Base-by-base conservation (phyloP, 2,797 vertebrate species). In the Graptemys geographica region DNA sequence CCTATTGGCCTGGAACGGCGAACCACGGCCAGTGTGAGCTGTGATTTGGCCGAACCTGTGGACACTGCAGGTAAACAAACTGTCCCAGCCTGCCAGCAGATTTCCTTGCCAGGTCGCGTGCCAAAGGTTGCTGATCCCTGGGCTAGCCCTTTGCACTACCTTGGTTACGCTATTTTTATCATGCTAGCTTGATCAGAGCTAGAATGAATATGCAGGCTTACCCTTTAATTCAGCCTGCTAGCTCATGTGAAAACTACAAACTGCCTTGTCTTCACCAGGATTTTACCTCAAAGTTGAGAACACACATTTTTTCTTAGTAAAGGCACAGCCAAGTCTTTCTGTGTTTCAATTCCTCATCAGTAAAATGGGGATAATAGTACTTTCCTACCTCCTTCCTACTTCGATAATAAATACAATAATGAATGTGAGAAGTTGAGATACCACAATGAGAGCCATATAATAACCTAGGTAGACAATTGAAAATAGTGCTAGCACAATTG, bases 231-330 rank as follows among this genome's bases (percentile, higher is more conserved):
- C 90, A 83, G 91, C 86, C 80, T 27, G 49, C 47, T 95, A 93
- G 93, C 92, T 87, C 2, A 90, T 88, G 80, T 82, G 83, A 95
- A 95, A 97, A 90, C 23, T 53, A 59, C 79, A 15, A 5, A 19
- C 74, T 88, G 15, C 47, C 11, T 87, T 87, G 33, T 91, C 37
- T 90, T 93, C 74, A 74, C 0, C 52, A 88, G 55, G 79, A 82
- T 57, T 90, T 95, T 15, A 78, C 28, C 79, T 96, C 94, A 87
- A 21, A 19, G 62, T 69, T 69, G 33, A n/a, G 33, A 93, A 93
- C 92, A 83, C 86, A 86, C 33, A 81, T 81, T 11, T 90, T 84
- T 95, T 93, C 18, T 33, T 47, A 25, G 55, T 90, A 57, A 92
- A 78, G 13, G 6, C 28, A n/a, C 15, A 91, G 27, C 49, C 33